phyloP scores from a whole-genome alignment of 2,113 vertebrate species.

The Pelvicachromis taeniatus region DNA sequence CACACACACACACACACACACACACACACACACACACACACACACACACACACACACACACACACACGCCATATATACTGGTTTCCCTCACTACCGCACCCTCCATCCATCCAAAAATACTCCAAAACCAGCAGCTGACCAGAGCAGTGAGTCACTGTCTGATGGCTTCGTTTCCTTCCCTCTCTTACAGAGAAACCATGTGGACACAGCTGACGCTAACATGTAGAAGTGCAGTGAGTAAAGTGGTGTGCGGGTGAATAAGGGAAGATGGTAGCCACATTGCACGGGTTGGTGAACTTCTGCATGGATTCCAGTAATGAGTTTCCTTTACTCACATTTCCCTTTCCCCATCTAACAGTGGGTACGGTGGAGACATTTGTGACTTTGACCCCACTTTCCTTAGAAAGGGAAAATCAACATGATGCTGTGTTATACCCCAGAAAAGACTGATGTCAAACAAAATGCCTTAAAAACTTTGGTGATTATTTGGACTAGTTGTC shows the following conservation, averaged over 20 bases:
- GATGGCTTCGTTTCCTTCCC: not conserved
- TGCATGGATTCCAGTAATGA: not conserved
- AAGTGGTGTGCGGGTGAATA: not conserved
- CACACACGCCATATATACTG: not conserved
- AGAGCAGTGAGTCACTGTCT: constrained; percentile 48
- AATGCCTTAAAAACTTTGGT: not conserved
- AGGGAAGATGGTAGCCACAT: constrained; percentile 6
- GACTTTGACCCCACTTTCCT: not conserved
- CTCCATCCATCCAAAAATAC: constrained; percentile 53
- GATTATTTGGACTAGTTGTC: not conserved
- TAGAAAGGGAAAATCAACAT: not conserved
- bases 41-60: not conserved
- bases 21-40: not conserved
- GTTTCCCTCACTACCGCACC: constrained; percentile 31
- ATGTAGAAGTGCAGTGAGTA: not conserved
- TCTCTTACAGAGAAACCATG: not conserved
- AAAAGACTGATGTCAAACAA: not conserved
- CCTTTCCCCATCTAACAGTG: not conserved
- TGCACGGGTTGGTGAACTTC: not conserved
- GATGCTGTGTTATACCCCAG: not conserved
- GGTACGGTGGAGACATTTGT: not conserved
- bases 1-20: not conserved
- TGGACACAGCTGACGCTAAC: not conserved
- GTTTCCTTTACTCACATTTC: constrained; percentile 35
- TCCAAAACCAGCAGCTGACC: constrained; percentile 48